These are phyloP conservation scores for Macrocentrus cingulum DNA, from an alignment of 1,140 invertebrate species.

Conservation along the genomic window DNA sequence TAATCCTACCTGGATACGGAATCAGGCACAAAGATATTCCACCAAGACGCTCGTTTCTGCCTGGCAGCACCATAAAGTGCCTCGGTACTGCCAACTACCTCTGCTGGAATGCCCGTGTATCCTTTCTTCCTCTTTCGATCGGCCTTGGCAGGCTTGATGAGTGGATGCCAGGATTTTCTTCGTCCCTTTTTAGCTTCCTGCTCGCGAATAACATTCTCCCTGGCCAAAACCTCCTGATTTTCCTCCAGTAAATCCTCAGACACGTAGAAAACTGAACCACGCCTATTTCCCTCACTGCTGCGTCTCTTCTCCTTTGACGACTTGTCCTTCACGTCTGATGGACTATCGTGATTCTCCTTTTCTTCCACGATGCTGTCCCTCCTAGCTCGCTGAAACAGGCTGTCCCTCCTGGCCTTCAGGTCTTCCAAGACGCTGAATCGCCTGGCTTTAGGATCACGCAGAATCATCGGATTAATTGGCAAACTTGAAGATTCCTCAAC, in stretches of 20 bases:
- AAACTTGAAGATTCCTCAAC: conserved; percentile 38
- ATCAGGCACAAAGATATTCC: conserved; percentile 80
- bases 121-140: conserved; percentile 69
- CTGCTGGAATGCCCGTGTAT: conserved; percentile 53
- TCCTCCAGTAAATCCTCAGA: conserved; percentile 49
- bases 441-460: conserved; percentile 30
- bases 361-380: conserved; percentile 49
- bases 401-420: conserved; percentile 49
- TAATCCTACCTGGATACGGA: conserved; percentile 49
- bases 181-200: conserved; percentile 58
- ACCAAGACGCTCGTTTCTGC: conserved; percentile 80
- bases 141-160: conserved; percentile 59
- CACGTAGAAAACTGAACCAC: conserved; percentile 46
- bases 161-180: conserved; percentile 72
- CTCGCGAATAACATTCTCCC: conserved; percentile 40
- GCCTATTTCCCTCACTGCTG: conserved; percentile 33
- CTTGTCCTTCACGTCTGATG: too few species aligned
- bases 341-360: conserved; percentile 41
- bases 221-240: conserved; percentile 48
- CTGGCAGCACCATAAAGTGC: conserved; percentile 59
- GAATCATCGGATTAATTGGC: conserved; percentile 7
- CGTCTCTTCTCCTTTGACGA: conserved; percentile 37
- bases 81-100: conserved; percentile 60
- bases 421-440: conserved; percentile 54
- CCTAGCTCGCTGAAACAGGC: conserved; percentile 47